Conservation (phyloP, 2,797 vertebrate species). For the Sarcoramphus papa region DNA sequence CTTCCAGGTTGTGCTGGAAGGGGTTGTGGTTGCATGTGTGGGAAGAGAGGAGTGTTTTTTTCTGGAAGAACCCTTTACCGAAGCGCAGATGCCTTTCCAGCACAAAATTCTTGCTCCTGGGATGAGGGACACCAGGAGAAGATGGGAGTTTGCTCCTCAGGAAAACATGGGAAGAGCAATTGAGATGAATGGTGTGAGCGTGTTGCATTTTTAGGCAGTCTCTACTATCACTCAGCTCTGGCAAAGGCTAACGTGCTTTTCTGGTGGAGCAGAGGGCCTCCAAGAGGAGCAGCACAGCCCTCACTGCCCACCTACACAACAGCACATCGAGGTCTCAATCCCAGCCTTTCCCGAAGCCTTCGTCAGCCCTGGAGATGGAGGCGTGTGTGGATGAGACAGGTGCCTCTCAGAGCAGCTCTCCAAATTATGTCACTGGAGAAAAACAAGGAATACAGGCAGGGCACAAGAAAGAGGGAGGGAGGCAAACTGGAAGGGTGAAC, state of each 20-base stretch:
- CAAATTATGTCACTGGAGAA: background rate
- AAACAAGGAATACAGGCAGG: background rate
- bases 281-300: background rate
- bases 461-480: background rate
- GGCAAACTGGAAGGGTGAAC: background rate
- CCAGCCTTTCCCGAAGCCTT: background rate
- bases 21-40: background rate
- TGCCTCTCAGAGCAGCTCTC: conserved; percentile 1
- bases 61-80: background rate
- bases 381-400: background rate
- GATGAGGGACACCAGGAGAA: background rate
- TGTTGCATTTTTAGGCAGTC: conserved; percentile 10
- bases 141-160: background rate
- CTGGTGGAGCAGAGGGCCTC: background rate
- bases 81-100: background rate
- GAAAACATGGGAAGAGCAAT: background rate
- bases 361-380: background rate
- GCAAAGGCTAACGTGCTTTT: background rate
- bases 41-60: background rate
- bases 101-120: background rate
- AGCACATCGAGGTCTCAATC: background rate
- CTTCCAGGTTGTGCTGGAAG: conserved; percentile 1
- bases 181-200: background rate
- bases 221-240: background rate
- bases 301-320: conserved; percentile 7